Evolutionary conservation across 2,113 vertebrate species (phyloP).

Genomic region (Chlamydotis undulata): DNA sequence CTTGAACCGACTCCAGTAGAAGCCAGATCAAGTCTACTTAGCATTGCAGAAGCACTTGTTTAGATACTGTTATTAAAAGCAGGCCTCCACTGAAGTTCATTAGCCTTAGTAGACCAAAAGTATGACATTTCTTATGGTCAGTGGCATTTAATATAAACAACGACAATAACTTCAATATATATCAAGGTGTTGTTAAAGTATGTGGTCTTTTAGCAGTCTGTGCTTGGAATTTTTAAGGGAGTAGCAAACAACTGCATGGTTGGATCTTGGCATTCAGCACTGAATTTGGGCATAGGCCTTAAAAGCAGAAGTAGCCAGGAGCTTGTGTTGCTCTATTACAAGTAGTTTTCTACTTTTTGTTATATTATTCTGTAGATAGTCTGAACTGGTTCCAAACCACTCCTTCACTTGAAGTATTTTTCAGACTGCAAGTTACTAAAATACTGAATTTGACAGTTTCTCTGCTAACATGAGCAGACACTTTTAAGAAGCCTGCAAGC

Average conservation of each 20-base stretch:
- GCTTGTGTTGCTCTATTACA: background rate
- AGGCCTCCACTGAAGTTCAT: background rate
- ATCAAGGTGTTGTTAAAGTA: background rate
- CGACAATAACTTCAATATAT: background rate
- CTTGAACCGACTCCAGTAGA: background rate
- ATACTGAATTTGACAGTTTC: background rate
- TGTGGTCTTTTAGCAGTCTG: background rate
- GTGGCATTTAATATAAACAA: background rate
- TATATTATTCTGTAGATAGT: background rate
- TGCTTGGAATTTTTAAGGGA: background rate
- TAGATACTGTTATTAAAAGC: background rate
- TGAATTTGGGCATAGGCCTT: background rate
- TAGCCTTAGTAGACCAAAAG: background rate
- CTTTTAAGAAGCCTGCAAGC: background rate
- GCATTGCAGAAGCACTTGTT: background rate
- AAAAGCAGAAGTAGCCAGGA: background rate
- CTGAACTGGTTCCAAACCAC: background rate
- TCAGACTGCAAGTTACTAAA: background rate
- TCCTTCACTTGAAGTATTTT: background rate
- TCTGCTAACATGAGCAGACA: background rate
- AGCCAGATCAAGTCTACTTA: background rate
- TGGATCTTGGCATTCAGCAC: background rate
- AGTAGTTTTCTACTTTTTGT: background rate
- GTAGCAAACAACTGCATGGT: background rate
- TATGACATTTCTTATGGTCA: background rate